phyloP scores from a whole-genome alignment of 1,140 invertebrate genomes.

The Drosophila suzukii region DNA sequence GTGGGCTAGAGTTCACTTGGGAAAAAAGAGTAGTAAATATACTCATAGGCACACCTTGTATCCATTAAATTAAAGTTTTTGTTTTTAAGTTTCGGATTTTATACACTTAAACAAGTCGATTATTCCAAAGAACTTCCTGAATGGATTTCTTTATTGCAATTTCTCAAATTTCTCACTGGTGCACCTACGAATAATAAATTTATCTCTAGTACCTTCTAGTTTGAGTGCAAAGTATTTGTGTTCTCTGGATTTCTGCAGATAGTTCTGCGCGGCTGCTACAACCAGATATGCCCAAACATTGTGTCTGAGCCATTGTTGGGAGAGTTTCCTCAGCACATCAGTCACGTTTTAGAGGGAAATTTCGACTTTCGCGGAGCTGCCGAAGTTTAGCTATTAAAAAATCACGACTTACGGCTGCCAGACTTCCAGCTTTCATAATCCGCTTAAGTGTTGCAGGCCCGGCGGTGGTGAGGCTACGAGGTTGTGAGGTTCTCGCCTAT shows the following conservation, averaged over 20 bases:
- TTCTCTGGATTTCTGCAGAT: not conserved
- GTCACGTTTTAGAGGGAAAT: conserved; percentile 2
- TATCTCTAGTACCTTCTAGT: no score
- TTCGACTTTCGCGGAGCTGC: conserved; percentile 1
- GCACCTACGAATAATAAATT: no score
- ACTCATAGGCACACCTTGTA: not conserved
- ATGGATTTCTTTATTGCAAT: no score
- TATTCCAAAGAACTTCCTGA: no score
- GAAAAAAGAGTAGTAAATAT: conserved; percentile 7
- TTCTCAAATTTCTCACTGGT: no score
- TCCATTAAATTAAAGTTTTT: not conserved
- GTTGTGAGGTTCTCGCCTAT: conserved; percentile 15
- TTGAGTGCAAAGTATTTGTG: not conserved
- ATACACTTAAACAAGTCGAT: no score
- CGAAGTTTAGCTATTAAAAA: conserved; percentile 44
- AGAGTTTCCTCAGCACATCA: conserved; percentile 13
- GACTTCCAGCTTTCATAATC: conserved; percentile 28
- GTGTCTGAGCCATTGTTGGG: conserved; percentile 21
- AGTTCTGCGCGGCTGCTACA: conserved; percentile 3
- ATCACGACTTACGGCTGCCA: conserved; percentile 34
- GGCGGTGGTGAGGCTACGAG: not conserved
- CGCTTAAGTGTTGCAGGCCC: conserved; percentile 33
- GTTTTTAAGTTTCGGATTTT: no score
- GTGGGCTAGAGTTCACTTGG: conserved; percentile 9
- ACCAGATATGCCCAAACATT: conserved; percentile 17